phyloP scores from a whole-genome alignment of 2,888 invertebrate species.

The Ochropacha duplaris region DNA sequence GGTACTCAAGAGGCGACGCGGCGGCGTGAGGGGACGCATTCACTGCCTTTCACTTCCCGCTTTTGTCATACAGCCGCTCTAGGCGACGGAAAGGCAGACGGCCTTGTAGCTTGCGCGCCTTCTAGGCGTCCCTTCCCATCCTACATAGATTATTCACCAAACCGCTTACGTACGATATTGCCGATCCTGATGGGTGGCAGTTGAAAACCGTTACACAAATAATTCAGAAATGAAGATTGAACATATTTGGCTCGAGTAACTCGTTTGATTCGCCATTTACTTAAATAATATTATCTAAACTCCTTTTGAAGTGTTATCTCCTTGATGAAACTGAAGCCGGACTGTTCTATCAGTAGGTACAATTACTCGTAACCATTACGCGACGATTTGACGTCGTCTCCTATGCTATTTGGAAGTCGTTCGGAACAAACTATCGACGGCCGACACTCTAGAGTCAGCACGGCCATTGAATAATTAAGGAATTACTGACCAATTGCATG shows the following conservation, averaged over 20 bases:
- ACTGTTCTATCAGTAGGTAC: conserved; percentile 25
- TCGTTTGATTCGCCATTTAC: not conserved
- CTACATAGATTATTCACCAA: conserved; percentile 41
- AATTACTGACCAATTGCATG: conserved; percentile 60
- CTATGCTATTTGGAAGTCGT: conserved; percentile 37
- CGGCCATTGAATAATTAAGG: conserved; percentile 32
- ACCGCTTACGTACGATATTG: conserved; percentile 12
- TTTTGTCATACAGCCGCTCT: conserved; percentile 76
- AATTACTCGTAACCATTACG: conserved; percentile 28
- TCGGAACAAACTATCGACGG: conserved; percentile 23
- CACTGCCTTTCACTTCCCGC: conserved; percentile 83
- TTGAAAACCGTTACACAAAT: not conserved
- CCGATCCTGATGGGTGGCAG: conserved; percentile 2
- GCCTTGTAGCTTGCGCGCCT: conserved; percentile 75
- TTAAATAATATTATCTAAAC: not conserved
- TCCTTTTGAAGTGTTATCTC: conserved; percentile 19
- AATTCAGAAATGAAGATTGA: not conserved
- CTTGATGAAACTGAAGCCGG: conserved; percentile 41
- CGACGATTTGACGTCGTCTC: conserved; percentile 19
- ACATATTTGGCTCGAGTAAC: not conserved
- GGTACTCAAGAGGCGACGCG: conserved; percentile 52
- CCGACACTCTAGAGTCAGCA: conserved; percentile 14
- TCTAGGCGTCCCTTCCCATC: conserved; percentile 71
- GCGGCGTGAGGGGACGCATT: conserved; percentile 74
- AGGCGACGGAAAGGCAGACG: conserved; percentile 75